These are phyloP conservation scores for Plebejus anna DNA, from an alignment of 2,888 invertebrate species.

Conservation along the genomic window DNA sequence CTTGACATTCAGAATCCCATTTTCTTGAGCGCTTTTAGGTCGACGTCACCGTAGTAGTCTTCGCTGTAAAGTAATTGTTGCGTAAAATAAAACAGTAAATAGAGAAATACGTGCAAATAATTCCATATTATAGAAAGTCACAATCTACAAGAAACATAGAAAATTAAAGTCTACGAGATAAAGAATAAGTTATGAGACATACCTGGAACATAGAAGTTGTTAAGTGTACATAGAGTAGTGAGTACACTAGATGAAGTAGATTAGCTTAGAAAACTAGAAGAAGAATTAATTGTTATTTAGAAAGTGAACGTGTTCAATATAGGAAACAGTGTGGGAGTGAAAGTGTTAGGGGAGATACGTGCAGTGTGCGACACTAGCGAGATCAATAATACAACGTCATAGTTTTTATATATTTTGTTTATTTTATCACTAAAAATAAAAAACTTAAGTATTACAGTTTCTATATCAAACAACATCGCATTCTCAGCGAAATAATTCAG, in stretches of 20 bases:
- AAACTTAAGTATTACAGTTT: slow-evolving; percentile 78
- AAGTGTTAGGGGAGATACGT: slow-evolving; percentile 59
- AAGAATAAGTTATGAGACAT: slow-evolving; percentile 11
- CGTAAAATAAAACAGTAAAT: slow-evolving; percentile 11
- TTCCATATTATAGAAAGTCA: slow-evolving; percentile 3
- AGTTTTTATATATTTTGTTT: slow-evolving; percentile 70
- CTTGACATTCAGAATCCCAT: slow-evolving; percentile 84
- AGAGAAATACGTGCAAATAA: neutral
- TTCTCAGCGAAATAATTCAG: slow-evolving; percentile 73
- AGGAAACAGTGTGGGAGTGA: slow-evolving; percentile 53
- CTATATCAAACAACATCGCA: slow-evolving; percentile 77
- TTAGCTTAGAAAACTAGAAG: slow-evolving; percentile 48
- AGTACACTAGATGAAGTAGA: slow-evolving; percentile 46
- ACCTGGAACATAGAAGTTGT: slow-evolving; percentile 31
- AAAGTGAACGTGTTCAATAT: slow-evolving; percentile 58
- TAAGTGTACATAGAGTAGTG: slow-evolving; percentile 34
- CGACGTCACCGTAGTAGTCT: slow-evolving; percentile 95
- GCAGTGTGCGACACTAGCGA: slow-evolving; percentile 58
- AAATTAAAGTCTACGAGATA: neutral
- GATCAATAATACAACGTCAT: slow-evolving; percentile 54
- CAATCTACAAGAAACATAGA: neutral
- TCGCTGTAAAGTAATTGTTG: slow-evolving; percentile 81
- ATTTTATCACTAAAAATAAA: slow-evolving; percentile 78
- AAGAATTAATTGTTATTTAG: slow-evolving; percentile 59
- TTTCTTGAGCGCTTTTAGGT: slow-evolving; percentile 92